Evolutionary conservation across 2,888 invertebrate genomes (phyloP).

Genomic region (Eustalomyia histrio): DNA sequence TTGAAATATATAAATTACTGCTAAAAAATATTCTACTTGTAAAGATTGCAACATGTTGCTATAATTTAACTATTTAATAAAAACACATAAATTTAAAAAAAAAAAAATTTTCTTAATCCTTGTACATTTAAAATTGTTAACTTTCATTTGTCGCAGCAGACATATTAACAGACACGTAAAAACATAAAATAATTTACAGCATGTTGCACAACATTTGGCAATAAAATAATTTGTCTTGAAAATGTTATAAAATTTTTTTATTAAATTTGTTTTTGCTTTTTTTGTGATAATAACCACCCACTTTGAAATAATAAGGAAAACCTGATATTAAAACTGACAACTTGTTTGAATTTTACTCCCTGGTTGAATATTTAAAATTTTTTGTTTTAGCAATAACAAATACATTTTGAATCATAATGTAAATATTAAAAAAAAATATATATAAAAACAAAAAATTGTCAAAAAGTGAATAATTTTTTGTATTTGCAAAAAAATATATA

Average conservation of each 20-base stretch:
- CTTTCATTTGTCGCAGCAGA: not conserved
- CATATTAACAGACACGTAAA: not conserved
- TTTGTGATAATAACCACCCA: not conserved
- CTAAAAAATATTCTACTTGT: too few relatives aligned
- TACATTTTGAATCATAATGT: constrained; percentile 40
- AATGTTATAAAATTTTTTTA: not conserved
- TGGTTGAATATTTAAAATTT: not conserved
- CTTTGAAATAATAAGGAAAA: constrained; percentile 4
- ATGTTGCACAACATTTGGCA: not conserved
- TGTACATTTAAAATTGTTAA: not conserved
- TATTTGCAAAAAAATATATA: constrained; percentile 38
- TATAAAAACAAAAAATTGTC: constrained; percentile 30
- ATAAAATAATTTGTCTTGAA: constrained; percentile 1
- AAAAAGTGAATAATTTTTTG: constrained; percentile 16
- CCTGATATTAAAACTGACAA: constrained; percentile 10
- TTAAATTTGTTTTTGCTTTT: not conserved
- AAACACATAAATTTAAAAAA: not conserved
- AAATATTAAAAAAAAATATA: constrained; percentile 1
- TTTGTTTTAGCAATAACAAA: constrained; percentile 32
- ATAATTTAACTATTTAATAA: not conserved
- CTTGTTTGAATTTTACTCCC: constrained; percentile 12
- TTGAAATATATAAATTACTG: too few relatives aligned
- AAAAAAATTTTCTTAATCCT: too few relatives aligned
- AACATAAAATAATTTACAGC: not conserved
- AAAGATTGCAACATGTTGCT: too few relatives aligned